Percentiles rank a stretch among this genome's conserved stretches.
Evolutionary conservation across 2,797 vertebrate genomes (phyloP).

Genomic region (Trichosurus vulpecula): DNA sequence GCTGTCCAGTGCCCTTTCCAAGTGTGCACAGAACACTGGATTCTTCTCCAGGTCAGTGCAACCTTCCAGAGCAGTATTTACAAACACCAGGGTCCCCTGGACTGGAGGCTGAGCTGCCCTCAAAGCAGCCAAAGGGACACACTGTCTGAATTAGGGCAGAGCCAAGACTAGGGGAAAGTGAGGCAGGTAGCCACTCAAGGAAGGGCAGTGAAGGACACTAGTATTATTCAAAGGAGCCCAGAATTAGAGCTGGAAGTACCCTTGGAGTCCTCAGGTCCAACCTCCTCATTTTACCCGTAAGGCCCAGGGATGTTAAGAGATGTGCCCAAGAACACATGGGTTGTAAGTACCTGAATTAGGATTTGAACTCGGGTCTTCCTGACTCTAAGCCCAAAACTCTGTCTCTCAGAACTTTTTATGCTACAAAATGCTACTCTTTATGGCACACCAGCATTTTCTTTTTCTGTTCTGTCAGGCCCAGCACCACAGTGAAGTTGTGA

Average conservation of each 20-base stretch:
- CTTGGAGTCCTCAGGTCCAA: background rate
- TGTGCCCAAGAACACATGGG: background rate
- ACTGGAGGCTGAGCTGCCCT: background rate
- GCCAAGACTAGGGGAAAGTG: background rate
- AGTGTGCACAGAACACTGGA: background rate
- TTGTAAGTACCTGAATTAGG: background rate
- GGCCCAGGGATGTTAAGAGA: background rate
- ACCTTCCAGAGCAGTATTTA: background rate
- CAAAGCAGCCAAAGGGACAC: background rate
- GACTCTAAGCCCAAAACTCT: background rate
- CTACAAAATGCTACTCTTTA: constrained; percentile 31
- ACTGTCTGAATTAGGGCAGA: background rate
- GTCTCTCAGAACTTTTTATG: background rate
- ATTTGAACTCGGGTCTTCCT: background rate
- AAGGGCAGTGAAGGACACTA: background rate
- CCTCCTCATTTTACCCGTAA: background rate
- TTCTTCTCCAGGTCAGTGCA: background rate
- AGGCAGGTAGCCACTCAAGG: background rate
- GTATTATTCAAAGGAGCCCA: background rate
- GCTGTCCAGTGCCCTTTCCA: too few species aligned
- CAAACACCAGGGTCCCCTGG: background rate
- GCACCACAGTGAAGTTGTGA: background rate
- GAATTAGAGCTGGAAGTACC: background rate
- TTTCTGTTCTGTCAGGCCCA: background rate
- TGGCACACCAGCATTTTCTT: constrained; percentile 17